Percentiles rank a stretch among this genome's conserved stretches.
Evolutionary conservation across 2,113 vertebrate species (phyloP).

Genomic region (Neodontobutis hainanensis): DNA sequence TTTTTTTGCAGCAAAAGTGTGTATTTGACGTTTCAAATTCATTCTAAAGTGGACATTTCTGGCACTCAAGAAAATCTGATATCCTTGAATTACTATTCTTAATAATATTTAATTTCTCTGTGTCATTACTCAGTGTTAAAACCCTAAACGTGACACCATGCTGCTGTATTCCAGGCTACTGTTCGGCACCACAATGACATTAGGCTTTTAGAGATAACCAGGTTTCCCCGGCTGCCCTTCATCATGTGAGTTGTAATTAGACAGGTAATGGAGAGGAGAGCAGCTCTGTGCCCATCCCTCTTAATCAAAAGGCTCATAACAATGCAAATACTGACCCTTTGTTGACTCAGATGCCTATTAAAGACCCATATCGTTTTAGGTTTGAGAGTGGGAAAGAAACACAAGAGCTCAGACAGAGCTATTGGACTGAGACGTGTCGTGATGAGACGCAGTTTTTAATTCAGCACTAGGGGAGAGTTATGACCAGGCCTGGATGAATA

Average conservation of each 20-base stretch:
- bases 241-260: constrained; percentile 68
- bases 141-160: constrained; percentile 13
- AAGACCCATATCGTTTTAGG: constrained; percentile 41
- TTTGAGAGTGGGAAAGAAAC: constrained; percentile 28
- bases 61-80: background rate
- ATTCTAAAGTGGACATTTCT: background rate
- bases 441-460: constrained; percentile 39
- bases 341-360: constrained; percentile 44
- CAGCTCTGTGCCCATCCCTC: constrained; percentile 45
- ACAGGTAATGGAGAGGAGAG: constrained; percentile 61
- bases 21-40: background rate
- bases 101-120: background rate
- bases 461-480: constrained; percentile 32
- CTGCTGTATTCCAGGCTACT: constrained; percentile 21
- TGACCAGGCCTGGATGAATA: constrained; percentile 43
- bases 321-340: constrained; percentile 61
- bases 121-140: constrained; percentile 3
- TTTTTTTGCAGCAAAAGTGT: too few relatives aligned
- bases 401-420: constrained; percentile 17
- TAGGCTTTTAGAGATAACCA: constrained; percentile 58
- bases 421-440: constrained; percentile 13
- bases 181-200: constrained; percentile 45
- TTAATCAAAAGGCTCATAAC: constrained; percentile 59
- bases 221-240: constrained; percentile 57
- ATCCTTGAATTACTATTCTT: background rate